Evolutionary conservation across 2,888 invertebrate genomes (phyloP).

Genomic region (Horisme vitalbata): DNA sequence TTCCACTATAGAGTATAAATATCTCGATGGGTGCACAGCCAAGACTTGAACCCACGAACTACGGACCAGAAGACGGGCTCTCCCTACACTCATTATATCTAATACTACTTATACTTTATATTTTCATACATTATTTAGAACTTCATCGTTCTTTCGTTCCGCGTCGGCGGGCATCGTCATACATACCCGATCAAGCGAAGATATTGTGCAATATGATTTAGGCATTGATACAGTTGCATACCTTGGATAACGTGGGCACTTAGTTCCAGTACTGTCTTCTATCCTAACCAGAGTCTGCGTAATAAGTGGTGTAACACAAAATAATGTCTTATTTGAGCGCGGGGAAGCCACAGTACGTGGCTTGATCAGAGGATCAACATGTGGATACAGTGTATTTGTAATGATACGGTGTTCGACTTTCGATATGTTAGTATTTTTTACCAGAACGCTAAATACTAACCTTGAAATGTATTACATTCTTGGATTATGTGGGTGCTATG

Average conservation of each 20-base stretch:
- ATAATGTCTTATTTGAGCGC: not conserved
- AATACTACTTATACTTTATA: too few species aligned
- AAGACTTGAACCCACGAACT: too few species aligned
- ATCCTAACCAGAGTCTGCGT: constrained; percentile 10
- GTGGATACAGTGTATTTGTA: constrained; percentile 51
- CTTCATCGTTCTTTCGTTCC: constrained; percentile 19
- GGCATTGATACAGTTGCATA: constrained; percentile 16
- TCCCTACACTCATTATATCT: too few species aligned
- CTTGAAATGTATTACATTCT: too few species aligned
- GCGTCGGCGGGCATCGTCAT: constrained; percentile 17
- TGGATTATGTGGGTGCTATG: not conserved
- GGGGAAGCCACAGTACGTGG: constrained; percentile 5
- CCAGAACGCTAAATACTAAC: too few species aligned
- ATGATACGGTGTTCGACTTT: constrained; percentile 38
- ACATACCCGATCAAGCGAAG: constrained; percentile 25
- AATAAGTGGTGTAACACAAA: constrained; percentile 15
- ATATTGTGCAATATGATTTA: constrained; percentile 28
- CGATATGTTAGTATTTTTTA: constrained; percentile 36
- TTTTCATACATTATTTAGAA: constrained; percentile 12
- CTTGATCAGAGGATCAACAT: constrained; percentile 39
- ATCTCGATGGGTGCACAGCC: too few species aligned
- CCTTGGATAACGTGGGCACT: constrained; percentile 21
- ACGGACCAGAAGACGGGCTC: too few species aligned
- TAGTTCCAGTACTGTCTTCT: constrained; percentile 12
- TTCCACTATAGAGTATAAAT: too few species aligned